These are phyloP conservation scores for Galaxias olidus DNA, from an alignment of 2,797 vertebrate genomes.

Conservation along the genomic window DNA sequence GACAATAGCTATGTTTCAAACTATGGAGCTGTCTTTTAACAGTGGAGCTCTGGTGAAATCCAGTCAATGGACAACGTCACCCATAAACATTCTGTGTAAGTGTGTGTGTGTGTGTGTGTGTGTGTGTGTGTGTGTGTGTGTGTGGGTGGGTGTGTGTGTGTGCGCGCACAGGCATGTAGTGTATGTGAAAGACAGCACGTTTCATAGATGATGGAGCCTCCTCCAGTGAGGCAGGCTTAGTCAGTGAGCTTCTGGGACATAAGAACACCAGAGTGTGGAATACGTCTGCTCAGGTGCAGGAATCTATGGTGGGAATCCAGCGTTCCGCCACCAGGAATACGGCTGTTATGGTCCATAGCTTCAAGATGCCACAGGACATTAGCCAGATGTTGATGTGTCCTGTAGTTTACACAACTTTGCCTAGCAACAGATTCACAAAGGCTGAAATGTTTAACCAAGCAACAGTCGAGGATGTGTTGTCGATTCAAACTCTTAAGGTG, in stretches of 20 bases:
- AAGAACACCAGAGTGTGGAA: slow-evolving; percentile 22
- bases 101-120: not conserved
- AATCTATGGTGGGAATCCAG: slow-evolving; percentile 54
- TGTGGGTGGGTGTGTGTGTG: not conserved
- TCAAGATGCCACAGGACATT: slow-evolving; percentile 36
- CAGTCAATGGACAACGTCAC: too few species aligned
- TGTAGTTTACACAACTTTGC: slow-evolving; percentile 24
- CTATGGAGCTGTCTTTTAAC: too few species aligned
- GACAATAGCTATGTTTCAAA: too few species aligned
- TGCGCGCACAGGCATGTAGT: too few species aligned
- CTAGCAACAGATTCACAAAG: too few species aligned
- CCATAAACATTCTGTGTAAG: not conserved
- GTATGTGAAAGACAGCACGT: too few species aligned
- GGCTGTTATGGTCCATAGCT: slow-evolving; percentile 7
- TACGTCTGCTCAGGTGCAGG: slow-evolving; percentile 25
- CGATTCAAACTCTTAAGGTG: not conserved
- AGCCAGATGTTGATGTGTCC: slow-evolving; percentile 59
- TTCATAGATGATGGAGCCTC: slow-evolving; percentile 12
- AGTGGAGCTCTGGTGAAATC: too few species aligned
- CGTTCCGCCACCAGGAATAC: slow-evolving; percentile 36
- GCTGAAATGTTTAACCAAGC: too few species aligned
- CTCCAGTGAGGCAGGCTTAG: slow-evolving; percentile 22
- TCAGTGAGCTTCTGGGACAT: slow-evolving; percentile 4
- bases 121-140: not conserved
- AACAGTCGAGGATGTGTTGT: too few species aligned